These are phyloP conservation scores for Etia nguti DNA, from an alignment of 2,113 vertebrate species.

Conservation along the genomic window DNA sequence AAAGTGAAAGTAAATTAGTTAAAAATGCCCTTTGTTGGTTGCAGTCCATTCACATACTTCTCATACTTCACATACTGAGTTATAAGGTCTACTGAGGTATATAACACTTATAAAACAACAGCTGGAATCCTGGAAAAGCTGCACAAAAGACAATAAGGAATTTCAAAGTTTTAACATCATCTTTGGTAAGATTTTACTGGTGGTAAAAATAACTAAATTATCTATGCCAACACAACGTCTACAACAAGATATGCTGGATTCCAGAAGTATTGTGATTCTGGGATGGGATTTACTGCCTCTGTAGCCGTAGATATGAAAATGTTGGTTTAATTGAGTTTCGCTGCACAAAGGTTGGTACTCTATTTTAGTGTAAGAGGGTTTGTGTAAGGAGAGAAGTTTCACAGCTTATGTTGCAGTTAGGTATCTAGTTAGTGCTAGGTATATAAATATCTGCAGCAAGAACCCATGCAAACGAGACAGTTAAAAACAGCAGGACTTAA, in stretches of 20 bases:
- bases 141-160: not conserved
- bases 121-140: not conserved
- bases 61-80: too few relatives aligned
- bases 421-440: accelerated
- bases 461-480: accelerated
- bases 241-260: not conserved
- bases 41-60: not conserved
- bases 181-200: constrained; percentile 27
- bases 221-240: not conserved
- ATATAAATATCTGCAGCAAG: not conserved
- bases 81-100: not conserved
- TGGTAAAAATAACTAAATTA: not conserved
- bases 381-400: not conserved
- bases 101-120: not conserved
- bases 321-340: not conserved
- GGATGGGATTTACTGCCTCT: not conserved
- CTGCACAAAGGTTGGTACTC: not conserved
- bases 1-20: not conserved
- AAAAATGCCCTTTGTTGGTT: accelerated
- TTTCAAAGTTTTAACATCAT: not conserved
- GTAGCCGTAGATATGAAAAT: not conserved
- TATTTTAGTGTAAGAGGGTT: not conserved
- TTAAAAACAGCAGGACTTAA: not conserved
- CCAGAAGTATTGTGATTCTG: not conserved
- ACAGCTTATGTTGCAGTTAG: not conserved